Evolutionary conservation across 2,797 vertebrate species (phyloP).

Genomic region (Trachurus trachurus): DNA sequence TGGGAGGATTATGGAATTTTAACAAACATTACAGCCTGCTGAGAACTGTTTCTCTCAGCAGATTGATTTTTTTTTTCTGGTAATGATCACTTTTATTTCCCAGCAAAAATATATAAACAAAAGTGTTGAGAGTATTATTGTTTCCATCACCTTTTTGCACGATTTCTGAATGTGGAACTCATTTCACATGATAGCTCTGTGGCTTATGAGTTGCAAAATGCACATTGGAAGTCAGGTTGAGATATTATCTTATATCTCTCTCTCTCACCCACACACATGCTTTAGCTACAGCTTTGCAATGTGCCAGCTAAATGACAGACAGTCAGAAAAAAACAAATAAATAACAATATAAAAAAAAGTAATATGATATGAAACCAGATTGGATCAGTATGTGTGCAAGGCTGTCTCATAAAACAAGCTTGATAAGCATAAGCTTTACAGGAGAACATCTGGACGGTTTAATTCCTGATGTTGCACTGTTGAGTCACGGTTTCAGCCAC

Average conservation of each 20-base stretch:
- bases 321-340: background rate
- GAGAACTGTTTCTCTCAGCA: conserved; percentile 31
- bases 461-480: conserved; percentile 44
- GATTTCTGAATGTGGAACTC: background rate
- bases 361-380: conserved; percentile 7
- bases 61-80: conserved; percentile 23
- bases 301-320: conserved; percentile 10
- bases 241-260: background rate
- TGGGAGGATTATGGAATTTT: conserved; percentile 52
- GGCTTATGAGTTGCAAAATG: conserved; percentile 20
- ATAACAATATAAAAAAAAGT: background rate
- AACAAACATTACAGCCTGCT: conserved; percentile 36
- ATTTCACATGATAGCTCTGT: background rate
- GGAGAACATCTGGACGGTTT: conserved; percentile 68
- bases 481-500: conserved; percentile 47
- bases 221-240: conserved; percentile 14
- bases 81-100: conserved; percentile 15
- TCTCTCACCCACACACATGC: background rate
- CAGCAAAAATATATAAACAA: conserved; percentile 10
- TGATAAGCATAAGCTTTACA: conserved; percentile 46
- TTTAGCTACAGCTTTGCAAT: conserved; percentile 16
- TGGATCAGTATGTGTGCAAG: conserved; percentile 31
- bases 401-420: conserved; percentile 47
- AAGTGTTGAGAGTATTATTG: background rate
- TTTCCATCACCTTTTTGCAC: background rate